Base-by-base conservation (phyloP, 2,113 vertebrate species). In the Telmatochromis sp. region DNA sequence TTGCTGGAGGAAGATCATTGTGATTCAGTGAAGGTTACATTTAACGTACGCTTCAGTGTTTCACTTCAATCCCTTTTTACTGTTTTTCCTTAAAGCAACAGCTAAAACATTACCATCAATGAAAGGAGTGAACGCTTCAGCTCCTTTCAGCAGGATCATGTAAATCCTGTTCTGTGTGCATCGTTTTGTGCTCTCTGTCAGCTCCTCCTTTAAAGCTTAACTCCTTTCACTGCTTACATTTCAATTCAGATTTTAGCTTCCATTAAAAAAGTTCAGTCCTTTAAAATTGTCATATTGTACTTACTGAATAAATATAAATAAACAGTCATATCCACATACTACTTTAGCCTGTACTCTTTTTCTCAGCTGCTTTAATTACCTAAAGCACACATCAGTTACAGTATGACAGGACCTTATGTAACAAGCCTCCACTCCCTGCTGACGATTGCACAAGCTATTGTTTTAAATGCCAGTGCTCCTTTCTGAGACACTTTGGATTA, bases 1-100 rank as follows among this genome's bases (percentile, higher is more conserved):
- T n/a, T 81, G 85, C 95, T 96, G 89, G 11, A 71, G 45, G 5
- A 15, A 78, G 4, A 55, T 37, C 4, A 81, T 28, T n/a, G 31
- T 14, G 54, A 81, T 4, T 11, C 17, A 42, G 6, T 50, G 26
- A 51, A 78, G 26, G 2, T 75, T n/a, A 2, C 42, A 1, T 51
- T 78, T 31, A 78, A 31, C 7, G 1, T 50, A 2, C 9, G 2
- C 71, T 28, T 50, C 42, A 50, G 3, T 75, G 26, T 7, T 51
- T 80, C 50, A 54, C 50, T 54, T 80, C 50, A 80, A 15, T 53
- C 17, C 7, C 28, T 80, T 79, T 35, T 80, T n/a, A 80, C 78
- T 2, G 19, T 21, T 80, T 53, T 21, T 14, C 0, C 3, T 37
- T 13, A 68, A 65, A 65, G 33, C 10, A 5, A 37, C 60, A 21